Base-by-base conservation (phyloP, 2,888 invertebrate species). In the Terebella lapidaria region DNA sequence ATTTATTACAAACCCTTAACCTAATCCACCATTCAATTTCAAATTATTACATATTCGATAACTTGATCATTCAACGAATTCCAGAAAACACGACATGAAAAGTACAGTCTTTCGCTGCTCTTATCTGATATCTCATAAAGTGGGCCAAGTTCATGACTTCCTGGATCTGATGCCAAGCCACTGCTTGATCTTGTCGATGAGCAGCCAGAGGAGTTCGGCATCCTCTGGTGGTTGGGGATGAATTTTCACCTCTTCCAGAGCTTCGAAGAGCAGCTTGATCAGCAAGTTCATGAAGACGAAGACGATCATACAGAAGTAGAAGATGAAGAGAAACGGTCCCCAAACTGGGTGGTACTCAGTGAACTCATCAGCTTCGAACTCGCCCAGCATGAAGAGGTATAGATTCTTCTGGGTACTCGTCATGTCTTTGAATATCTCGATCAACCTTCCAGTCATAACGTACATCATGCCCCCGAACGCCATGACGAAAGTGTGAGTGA, bases 121-220 rank as follows among this genome's bases (percentile, higher is more conserved):
- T n/a, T n/a, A n/a, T n/a, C n/a, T n/a, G n/a, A n/a, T n/a, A n/a
- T n/a, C n/a, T n/a, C n/a, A n/a, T n/a, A n/a, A n/a, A n/a, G n/a
- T n/a, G n/a, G n/a, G n/a, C n/a, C n/a, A n/a, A n/a, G n/a, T n/a
- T n/a, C n/a, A n/a, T n/a, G 22, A 10, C 15, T 20, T 53, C 5
- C 53, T 5, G 25, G 10, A 5, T 28, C 35, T 28, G 27, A 57
- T 28, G 4, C 57, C 57, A 1, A 57, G 22, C 57, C 57, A 57
- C 24, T 57, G 29, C 25, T 45, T 52, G 18, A 57, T 25, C 25
- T 57, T 57, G 22, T 30, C 51, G 15, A 57, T 35, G 5, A 57
- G 52, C 1, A 57, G n/a, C 57, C 57, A 57, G 10, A 57, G 22
- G 18, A 57, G 3, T 22, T 25, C 52, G 1, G 57, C 35, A 18